phyloP scores from a whole-genome alignment of 2,888 invertebrate species.

The Candidula unifasciata region DNA sequence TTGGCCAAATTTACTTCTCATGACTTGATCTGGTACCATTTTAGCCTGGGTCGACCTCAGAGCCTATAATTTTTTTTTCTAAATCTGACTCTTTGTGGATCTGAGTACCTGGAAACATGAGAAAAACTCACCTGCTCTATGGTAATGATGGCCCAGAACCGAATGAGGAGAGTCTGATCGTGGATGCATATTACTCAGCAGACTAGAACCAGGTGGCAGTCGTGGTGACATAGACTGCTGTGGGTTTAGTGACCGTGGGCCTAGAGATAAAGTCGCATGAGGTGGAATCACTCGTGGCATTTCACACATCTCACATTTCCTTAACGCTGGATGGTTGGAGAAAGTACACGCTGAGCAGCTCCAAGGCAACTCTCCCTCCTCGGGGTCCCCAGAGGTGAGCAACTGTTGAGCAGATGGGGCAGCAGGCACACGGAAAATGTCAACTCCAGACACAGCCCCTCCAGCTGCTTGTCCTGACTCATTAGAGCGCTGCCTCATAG shows the following conservation, averaged over 20 bases:
- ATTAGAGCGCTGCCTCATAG: conserved; percentile 39
- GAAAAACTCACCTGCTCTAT: conserved; percentile 44
- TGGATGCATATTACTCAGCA: conserved; percentile 28
- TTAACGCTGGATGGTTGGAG: conserved; percentile 93
- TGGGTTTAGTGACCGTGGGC: background rate
- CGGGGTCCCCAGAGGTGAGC: conserved; percentile 60
- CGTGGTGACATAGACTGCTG: conserved; percentile 78
- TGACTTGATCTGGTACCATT: too few relatives aligned
- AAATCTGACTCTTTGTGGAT: too few relatives aligned
- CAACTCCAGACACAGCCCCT: background rate
- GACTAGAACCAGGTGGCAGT: conserved; percentile 45
- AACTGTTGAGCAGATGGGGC: conserved; percentile 55
- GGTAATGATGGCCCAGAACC: conserved; percentile 34
- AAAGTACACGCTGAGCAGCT: conserved; percentile 95
- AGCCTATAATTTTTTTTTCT: too few relatives aligned
- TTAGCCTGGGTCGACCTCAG: too few relatives aligned
- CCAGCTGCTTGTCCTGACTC: background rate
- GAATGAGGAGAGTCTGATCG: conserved; percentile 32
- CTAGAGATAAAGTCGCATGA: conserved; percentile 9
- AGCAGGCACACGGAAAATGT: conserved; percentile 50
- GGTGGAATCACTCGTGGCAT: conserved; percentile 82
- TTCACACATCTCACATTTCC: conserved; percentile 95
- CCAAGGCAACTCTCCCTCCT: conserved; percentile 81
- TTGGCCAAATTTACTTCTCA: too few relatives aligned
- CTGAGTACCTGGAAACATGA: conserved; percentile 10